Evolutionary conservation across 2,797 vertebrate genomes (phyloP).

Genomic region (Macropodus opercularis): DNA sequence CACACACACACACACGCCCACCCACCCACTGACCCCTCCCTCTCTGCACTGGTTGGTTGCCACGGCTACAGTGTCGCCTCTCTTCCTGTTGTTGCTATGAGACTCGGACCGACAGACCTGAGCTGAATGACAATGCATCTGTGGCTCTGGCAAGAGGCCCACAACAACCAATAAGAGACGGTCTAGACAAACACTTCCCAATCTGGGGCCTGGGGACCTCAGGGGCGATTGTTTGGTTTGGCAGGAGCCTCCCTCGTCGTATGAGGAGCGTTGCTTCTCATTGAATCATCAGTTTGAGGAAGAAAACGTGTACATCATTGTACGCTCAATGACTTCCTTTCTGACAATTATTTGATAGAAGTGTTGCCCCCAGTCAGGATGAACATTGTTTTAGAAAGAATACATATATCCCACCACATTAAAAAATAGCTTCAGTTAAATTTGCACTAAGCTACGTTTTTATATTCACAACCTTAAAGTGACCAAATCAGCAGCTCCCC

Average conservation of each 20-base stretch:
- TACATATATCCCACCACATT: neutral
- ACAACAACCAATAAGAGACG: conserved; percentile 68
- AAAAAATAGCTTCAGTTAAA: neutral
- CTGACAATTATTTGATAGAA: conserved; percentile 10
- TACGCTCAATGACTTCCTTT: conserved; percentile 5
- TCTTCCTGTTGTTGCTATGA: conserved; percentile 80
- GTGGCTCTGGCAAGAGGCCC: conserved; percentile 63
- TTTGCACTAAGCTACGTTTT: neutral
- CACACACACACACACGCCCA: conserved; percentile 4
- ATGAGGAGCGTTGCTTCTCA: conserved; percentile 28
- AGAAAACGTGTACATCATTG: conserved; percentile 13
- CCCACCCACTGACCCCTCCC: conserved; percentile 60
- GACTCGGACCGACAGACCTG: conserved; percentile 78
- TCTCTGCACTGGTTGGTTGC: conserved; percentile 76
- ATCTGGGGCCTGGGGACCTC: conserved; percentile 49
- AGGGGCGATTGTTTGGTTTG: conserved; percentile 58
- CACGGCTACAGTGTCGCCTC: conserved; percentile 77
- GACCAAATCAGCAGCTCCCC: neutral
- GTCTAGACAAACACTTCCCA: conserved; percentile 67
- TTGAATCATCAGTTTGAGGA: conserved; percentile 8
- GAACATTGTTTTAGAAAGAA: neutral
- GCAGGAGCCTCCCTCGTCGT: conserved; percentile 41
- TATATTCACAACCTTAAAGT: neutral
- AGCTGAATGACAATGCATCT: conserved; percentile 78
- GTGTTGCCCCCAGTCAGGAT: neutral